Percentiles rank a stretch among this genome's conserved stretches.
Conservation (phyloP, 2,113 vertebrate genomes). For the Upupa epops region DNA sequence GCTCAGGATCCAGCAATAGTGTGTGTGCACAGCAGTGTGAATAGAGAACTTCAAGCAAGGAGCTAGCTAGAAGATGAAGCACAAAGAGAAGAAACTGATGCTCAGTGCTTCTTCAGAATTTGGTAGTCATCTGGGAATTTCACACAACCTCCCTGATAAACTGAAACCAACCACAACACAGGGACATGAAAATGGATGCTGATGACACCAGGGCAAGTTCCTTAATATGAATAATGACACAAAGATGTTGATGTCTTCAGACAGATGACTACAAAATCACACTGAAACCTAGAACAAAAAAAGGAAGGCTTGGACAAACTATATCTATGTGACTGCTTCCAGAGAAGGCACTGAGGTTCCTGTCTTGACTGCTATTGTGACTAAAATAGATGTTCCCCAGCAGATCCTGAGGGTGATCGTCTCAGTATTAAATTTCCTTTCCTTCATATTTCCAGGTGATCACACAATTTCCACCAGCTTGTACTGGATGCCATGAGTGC, state of each 20-base stretch:
- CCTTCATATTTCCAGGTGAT: not conserved
- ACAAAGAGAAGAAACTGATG: not conserved
- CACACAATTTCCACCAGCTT: not conserved
- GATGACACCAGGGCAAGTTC: not conserved
- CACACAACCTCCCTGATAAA: not conserved
- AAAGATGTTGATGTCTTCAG: not conserved
- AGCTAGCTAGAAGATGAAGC: not conserved
- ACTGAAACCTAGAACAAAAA: not conserved
- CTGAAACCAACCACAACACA: not conserved
- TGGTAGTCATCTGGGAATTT: not conserved
- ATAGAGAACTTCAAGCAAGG: fast-evolving
- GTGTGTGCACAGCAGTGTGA: fast-evolving
- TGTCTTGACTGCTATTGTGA: not conserved
- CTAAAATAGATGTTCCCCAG: not conserved
- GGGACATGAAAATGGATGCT: not conserved
- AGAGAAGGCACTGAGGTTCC: not conserved
- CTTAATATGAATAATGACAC: not conserved
- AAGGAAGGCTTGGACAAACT: not conserved
- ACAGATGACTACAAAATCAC: not conserved
- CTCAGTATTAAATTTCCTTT: not conserved
- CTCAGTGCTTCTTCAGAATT: not conserved
- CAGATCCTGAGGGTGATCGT: not conserved
- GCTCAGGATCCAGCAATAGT: not conserved
- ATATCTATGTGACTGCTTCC: not conserved
- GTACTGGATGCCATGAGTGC: not conserved